Conservation (phyloP, 2,888 invertebrate species). For the Melieria picta region DNA sequence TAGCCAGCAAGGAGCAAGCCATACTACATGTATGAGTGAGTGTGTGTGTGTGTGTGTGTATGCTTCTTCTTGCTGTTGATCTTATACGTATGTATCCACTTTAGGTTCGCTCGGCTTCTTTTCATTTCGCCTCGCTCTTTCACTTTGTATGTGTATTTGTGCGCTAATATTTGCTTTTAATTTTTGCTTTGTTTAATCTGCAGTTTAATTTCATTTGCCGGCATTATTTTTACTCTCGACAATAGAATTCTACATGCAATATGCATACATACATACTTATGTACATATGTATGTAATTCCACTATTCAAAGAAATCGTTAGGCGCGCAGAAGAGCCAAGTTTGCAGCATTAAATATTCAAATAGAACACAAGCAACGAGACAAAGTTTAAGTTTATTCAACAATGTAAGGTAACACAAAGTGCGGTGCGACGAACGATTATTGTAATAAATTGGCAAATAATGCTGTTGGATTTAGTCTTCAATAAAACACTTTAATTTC, state of each 20-base stretch:
- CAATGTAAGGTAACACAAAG: no score
- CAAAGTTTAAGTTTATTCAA: no score
- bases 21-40: background rate
- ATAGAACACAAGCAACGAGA: no score
- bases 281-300: conserved; percentile 16
- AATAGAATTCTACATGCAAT: background rate
- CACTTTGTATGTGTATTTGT: conserved; percentile 32
- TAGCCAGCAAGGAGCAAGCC: background rate
- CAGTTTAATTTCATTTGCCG: conserved; percentile 59
- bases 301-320: background rate
- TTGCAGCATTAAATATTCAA: no score
- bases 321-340: no score
- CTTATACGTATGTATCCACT: conserved; percentile 40
- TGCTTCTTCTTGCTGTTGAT: conserved; percentile 61
- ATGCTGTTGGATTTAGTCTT: no score
- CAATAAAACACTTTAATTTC: no score
- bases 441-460: no score
- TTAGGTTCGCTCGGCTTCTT: no score
- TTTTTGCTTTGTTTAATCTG: conserved; percentile 62
- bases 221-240: conserved; percentile 19
- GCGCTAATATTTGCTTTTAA: conserved; percentile 59
- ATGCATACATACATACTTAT: conserved; percentile 4
- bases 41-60: background rate
- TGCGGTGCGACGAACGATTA: no score
- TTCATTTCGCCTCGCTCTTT: conserved; percentile 34